Conservation (phyloP, 1,140 invertebrate species). For the Penaeus chinensis region DNA sequence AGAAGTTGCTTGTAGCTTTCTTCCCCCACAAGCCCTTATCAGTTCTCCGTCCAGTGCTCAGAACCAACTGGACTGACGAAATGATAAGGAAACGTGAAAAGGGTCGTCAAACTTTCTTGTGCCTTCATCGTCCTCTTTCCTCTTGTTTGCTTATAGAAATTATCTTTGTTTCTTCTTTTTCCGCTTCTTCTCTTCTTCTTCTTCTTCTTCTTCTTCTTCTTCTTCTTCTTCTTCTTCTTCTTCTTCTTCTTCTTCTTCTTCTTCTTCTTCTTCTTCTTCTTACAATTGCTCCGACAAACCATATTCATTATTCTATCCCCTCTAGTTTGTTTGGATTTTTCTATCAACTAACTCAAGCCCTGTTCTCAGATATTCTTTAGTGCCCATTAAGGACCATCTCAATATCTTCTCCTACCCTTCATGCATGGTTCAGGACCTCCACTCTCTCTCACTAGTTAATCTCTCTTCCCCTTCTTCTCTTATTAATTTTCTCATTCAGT, state of each 20-base stretch:
- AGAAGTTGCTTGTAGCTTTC: slow-evolving; percentile 29
- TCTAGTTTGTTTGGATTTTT: neutral
- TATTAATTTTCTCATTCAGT: too few relatives aligned
- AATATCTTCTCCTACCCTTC: too few relatives aligned
- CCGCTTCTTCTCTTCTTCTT: neutral
- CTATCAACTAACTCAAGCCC: too few relatives aligned
- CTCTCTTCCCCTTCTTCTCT: too few relatives aligned
- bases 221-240: neutral
- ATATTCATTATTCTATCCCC: neutral
- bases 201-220: neutral
- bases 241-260: too few relatives aligned
- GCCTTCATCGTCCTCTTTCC: neutral
- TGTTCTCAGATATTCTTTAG: too few relatives aligned
- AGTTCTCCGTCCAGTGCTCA: slow-evolving; percentile 64
- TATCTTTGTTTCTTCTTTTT: neutral
- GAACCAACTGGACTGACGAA: slow-evolving; percentile 62
- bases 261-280: neutral
- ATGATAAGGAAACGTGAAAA: slow-evolving; percentile 63
- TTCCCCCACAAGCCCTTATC: slow-evolving; percentile 63
- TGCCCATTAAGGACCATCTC: too few relatives aligned
- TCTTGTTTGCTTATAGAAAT: neutral
- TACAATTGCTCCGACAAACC: neutral
- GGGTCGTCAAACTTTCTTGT: slow-evolving; percentile 28
- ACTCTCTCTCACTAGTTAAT: too few relatives aligned
- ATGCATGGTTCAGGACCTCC: too few relatives aligned